Evolutionary conservation across 2,888 invertebrate species (phyloP).

Genomic region (Hypomecis atomaria): DNA sequence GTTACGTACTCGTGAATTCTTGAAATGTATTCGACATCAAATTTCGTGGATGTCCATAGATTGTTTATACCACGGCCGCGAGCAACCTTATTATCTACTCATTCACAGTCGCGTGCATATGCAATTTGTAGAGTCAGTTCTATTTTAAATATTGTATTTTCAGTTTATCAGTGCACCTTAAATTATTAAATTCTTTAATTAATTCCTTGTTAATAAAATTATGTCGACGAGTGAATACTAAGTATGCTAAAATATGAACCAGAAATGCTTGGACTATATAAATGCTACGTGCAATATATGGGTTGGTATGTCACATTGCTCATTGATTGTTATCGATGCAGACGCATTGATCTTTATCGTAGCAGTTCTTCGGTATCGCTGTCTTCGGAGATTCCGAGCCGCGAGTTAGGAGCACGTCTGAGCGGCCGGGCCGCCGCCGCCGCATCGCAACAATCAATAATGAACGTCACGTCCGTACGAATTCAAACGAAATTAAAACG

Average conservation of each 20-base stretch:
- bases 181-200: too few species aligned
- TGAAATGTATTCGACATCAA: too few species aligned
- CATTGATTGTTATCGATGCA: constrained; percentile 3
- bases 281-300: neutral
- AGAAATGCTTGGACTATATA: neutral
- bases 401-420: constrained; percentile 44
- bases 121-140: too few species aligned
- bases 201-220: too few species aligned
- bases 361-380: constrained; percentile 20
- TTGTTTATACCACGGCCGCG: too few species aligned
- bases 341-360: constrained; percentile 20
- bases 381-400: constrained; percentile 26
- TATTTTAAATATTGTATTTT: too few species aligned
- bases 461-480: constrained; percentile 61
- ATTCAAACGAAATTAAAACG: constrained; percentile 56
- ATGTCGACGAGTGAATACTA: too few species aligned
- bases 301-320: constrained; percentile 2
- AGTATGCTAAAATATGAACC: neutral
- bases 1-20: too few species aligned
- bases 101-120: too few species aligned
- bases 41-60: too few species aligned
- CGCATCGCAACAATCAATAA: constrained; percentile 64
- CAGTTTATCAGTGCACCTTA: too few species aligned
- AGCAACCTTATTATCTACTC: too few species aligned
- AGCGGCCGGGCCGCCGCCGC: constrained; percentile 45